phyloP scores from a whole-genome alignment of 2,113 vertebrate genomes.

The Leucoraja erinaceus region DNA sequence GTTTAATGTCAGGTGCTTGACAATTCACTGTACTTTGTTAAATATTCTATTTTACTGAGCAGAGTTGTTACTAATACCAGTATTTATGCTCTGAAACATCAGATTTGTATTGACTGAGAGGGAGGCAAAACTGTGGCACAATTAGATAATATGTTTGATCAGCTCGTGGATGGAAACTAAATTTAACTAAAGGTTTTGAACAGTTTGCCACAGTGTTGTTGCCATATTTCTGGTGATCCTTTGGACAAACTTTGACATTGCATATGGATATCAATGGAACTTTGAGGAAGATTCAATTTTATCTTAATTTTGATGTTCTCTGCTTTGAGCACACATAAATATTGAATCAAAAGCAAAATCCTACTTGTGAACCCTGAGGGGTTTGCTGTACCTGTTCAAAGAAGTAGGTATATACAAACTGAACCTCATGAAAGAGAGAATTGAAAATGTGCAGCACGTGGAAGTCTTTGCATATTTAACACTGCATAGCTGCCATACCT shows the following conservation, averaged over 20 bases:
- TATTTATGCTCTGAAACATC: background rate
- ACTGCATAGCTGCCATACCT: background rate
- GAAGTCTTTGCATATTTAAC: background rate
- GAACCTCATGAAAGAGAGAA: background rate
- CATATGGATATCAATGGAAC: background rate
- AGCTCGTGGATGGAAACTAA: background rate
- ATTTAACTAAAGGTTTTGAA: background rate
- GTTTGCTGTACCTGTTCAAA: background rate
- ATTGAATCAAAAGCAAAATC: background rate
- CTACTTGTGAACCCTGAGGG: background rate
- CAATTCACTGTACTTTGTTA: background rate
- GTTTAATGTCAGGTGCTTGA: background rate
- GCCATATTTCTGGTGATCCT: background rate
- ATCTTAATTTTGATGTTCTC: background rate
- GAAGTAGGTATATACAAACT: background rate
- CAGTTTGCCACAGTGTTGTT: no score
- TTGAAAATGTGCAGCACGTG: background rate
- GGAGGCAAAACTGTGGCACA: background rate
- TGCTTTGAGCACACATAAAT: background rate
- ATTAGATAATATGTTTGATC: background rate
- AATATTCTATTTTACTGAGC: background rate
- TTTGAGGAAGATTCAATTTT: background rate
- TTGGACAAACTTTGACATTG: background rate
- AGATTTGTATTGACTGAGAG: background rate
- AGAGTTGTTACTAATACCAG: background rate